Percentiles rank a stretch among this genome's conserved stretches.
phyloP scores from a whole-genome alignment of 1,140 invertebrate genomes.

The Psilanteris sp. region DNA sequence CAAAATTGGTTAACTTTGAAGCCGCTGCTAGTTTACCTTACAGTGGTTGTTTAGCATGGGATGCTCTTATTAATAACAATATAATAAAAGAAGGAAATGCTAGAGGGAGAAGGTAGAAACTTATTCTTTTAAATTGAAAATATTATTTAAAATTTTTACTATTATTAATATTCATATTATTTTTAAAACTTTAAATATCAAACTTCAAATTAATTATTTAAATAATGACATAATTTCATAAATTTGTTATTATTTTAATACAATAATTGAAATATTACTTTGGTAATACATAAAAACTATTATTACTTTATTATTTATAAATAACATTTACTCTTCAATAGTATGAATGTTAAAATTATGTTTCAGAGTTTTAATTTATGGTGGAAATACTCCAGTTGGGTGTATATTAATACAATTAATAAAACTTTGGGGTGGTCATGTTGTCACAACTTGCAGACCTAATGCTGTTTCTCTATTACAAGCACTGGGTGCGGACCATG shows the following conservation, averaged over 20 bases:
- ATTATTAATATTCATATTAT: too few species aligned
- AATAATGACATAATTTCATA: too few species aligned
- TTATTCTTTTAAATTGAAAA: too few species aligned
- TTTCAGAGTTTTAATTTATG: conserved; percentile 84
- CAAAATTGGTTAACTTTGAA: conserved; percentile 84
- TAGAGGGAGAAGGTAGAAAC: conserved; percentile 82
- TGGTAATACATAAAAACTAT: too few species aligned
- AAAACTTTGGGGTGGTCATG: conserved; percentile 84
- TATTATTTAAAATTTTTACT: too few species aligned
- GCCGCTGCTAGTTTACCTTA: conserved; percentile 87
- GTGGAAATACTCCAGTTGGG: conserved; percentile 85
- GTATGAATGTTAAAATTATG: too few species aligned
- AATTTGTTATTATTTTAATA: too few species aligned
- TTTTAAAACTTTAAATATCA: too few species aligned
- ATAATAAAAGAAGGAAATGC: conserved; percentile 80
- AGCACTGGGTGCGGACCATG: conserved; percentile 81
- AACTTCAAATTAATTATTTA: too few species aligned
- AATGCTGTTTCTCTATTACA: conserved; percentile 80
- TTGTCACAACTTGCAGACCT: conserved; percentile 81
- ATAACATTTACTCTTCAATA: too few species aligned
- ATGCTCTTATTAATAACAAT: conserved; percentile 82
- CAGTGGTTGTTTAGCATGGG: conserved; percentile 84
- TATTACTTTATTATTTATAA: too few species aligned
- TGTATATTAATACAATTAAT: conserved; percentile 86
- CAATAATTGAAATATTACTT: too few species aligned